Evolutionary conservation across 2,888 invertebrate species (phyloP), one percentile per base, ranked within the genome.

Genomic region (Eristalis intricaria): DNA sequence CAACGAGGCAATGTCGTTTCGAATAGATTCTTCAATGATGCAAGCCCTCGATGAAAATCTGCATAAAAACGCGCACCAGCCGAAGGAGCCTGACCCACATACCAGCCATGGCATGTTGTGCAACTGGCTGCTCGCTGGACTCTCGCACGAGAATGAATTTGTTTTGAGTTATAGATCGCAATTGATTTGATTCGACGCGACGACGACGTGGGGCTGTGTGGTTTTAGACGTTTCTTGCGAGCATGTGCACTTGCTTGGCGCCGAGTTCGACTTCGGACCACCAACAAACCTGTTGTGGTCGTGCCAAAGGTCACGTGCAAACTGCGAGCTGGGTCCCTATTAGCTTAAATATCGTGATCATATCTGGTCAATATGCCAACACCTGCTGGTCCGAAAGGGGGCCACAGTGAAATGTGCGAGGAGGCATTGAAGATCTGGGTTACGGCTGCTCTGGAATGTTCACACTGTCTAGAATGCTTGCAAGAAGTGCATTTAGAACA

Each of bases 71-170:
- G 70, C 65, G 65, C n/a, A n/a, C 29, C 50, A 66, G 13, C 26
- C 60, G 66, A 65, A 76, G 71, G 63, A 83, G 76, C 68, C 77
- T 77, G 76, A 83, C 82, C 76, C 61, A 83, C 71, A 76, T 82
- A 71, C 60, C 32, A 5, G 8, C 7, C 29, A 19, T 35, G 35
- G 13, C 23, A 35, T 61, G 22, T 75, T 75, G 69, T 69, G 75
- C 69, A 81, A 81, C 13, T 13, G 35, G 5, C 19, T 58, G 29
- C 13, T 13, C 22, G 5, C 19, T 66, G 29, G 50, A 50, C 50
- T 50, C 50, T 50, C 50, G 8, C 50, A 50, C 32, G 23, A 60
- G 32, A 35, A 65, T 79, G 13, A 19, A 38, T 74, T 81, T 69
- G 26, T 68, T 80, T 74, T 65, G 40, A 65, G 65, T 29, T 79